These are phyloP conservation scores for Macaria liturata DNA, from an alignment of 2,888 invertebrate genomes.

Conservation along the genomic window DNA sequence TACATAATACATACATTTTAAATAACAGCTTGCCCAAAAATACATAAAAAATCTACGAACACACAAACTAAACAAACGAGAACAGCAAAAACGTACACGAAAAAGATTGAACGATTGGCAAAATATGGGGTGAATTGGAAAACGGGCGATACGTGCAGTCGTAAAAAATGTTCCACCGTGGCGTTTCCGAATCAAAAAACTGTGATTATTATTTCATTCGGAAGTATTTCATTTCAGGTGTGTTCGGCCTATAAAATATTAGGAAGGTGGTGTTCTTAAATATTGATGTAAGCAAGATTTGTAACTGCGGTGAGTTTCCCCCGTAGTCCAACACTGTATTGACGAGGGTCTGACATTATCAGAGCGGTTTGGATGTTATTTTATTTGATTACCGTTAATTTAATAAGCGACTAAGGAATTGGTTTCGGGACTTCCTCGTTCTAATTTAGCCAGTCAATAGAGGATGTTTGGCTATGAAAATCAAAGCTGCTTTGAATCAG, in stretches of 20 bases:
- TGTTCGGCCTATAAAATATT: conserved; percentile 3
- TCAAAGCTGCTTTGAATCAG: conserved; percentile 1
- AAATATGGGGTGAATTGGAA: conserved; percentile 39
- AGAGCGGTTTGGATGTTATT: conserved; percentile 39
- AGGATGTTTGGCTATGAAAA: conserved; percentile 1
- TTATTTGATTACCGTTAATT: conserved; percentile 47
- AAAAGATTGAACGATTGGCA: conserved; percentile 40
- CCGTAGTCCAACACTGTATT: conserved; percentile 45
- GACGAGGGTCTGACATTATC: conserved; percentile 54
- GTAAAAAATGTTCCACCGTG: conserved; percentile 35
- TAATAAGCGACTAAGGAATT: conserved; percentile 37
- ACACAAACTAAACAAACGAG: conserved; percentile 36
- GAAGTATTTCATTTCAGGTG: conserved; percentile 30
- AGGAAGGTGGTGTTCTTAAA: conserved; percentile 19
- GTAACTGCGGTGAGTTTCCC: conserved; percentile 36
- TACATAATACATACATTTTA: too few relatives aligned
- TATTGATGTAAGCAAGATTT: conserved; percentile 51
- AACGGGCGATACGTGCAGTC: conserved; percentile 33
- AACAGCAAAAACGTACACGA: conserved; percentile 28
- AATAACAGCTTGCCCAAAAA: conserved; percentile 4
- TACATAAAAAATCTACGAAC: conserved; percentile 24
- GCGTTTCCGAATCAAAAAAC: conserved; percentile 26
- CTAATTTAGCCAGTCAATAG: conserved; percentile 4
- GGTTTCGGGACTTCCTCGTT: conserved; percentile 31
- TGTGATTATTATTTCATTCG: conserved; percentile 31